A percentile compares a stretch with the other conserved stretches of the same genome.
phyloP scores from a whole-genome alignment of 2,888 invertebrate genomes.

The Acanthosepion lycidas region DNA sequence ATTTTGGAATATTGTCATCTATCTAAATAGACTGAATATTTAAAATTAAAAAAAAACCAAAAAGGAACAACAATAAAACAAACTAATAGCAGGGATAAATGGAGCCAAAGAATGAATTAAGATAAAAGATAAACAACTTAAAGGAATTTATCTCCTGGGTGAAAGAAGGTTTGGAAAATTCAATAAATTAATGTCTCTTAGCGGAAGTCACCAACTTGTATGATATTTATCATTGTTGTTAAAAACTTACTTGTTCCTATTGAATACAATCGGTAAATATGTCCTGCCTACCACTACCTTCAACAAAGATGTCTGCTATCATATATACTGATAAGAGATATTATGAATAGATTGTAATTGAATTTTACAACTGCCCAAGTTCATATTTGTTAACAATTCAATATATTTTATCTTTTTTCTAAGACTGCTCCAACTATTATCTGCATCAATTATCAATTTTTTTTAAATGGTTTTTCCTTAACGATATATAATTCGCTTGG shows the following conservation, averaged over 20 bases:
- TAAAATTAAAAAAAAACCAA: neutral
- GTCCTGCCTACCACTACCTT: neutral
- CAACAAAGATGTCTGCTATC: neutral
- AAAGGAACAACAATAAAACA: neutral
- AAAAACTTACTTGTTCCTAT: neutral
- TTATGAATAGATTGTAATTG: neutral
- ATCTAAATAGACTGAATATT: neutral
- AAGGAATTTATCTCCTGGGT: neutral
- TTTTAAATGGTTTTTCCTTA: neutral
- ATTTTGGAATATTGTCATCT: neutral
- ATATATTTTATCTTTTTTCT: neutral
- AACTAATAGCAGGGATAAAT: neutral
- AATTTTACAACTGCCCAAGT: neutral
- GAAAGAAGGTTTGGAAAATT: neutral
- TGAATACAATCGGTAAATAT: neutral
- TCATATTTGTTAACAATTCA: slow-evolving; percentile 1
- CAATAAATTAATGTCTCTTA: neutral
- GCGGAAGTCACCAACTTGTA: neutral
- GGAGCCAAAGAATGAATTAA: neutral
- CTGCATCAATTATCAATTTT: neutral
- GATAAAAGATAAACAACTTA: neutral
- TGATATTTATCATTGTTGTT: neutral
- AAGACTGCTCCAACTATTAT: neutral
- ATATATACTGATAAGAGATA: neutral
- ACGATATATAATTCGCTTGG: neutral